phyloP scores from a whole-genome alignment of 2,113 vertebrate species.

The Vanacampus margaritifer region DNA sequence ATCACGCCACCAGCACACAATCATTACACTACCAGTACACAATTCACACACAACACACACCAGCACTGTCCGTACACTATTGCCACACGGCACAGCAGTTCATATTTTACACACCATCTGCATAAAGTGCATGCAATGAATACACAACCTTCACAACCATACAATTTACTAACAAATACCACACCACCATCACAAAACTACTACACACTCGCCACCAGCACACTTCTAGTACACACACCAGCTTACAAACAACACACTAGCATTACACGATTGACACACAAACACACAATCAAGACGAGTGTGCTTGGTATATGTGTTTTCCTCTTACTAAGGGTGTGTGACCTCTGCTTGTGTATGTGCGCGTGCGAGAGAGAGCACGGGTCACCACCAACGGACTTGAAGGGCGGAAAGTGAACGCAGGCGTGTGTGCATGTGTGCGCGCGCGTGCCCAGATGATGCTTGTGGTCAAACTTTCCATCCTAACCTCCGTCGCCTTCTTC shows the following conservation, averaged over 20 bases:
- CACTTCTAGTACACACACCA: background rate
- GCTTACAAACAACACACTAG: background rate
- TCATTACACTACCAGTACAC: too few species aligned
- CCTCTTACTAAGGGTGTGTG: background rate
- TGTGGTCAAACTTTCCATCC: constrained; percentile 4
- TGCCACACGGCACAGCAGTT: background rate
- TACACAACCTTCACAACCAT: background rate
- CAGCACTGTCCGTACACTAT: background rate
- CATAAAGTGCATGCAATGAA: background rate
- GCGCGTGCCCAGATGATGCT: background rate
- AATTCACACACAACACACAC: background rate
- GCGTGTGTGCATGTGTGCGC: background rate
- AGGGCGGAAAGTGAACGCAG: background rate
- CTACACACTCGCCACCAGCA: background rate
- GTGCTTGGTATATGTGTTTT: background rate
- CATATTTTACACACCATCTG: background rate
- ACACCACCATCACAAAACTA: background rate
- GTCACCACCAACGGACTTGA: background rate
- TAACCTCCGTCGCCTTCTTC: background rate
- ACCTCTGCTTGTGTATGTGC: background rate
- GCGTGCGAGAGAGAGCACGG: too few species aligned
- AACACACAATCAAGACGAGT: background rate
- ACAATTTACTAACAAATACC: background rate
- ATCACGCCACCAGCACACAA: too few species aligned
- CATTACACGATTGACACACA: background rate